phyloP scores from a whole-genome alignment of 2,797 vertebrate genomes.

The Alauda arvensis region DNA sequence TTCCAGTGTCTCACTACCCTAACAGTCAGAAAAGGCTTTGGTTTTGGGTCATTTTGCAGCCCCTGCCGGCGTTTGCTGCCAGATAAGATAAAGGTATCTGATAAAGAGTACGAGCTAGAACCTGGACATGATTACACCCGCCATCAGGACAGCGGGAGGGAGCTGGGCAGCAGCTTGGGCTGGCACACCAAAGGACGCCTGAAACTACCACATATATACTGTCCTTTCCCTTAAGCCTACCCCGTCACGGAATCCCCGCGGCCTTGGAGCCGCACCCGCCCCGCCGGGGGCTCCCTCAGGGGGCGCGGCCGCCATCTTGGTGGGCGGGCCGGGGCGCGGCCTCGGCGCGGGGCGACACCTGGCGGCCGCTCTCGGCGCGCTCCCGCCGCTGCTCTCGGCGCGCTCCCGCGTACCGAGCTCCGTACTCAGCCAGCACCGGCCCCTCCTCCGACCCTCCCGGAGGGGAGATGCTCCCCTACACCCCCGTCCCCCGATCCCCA shows the following conservation, averaged over 20 bases:
- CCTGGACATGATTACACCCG: not conserved
- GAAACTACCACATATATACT: not conserved
- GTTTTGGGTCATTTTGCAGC: not conserved
- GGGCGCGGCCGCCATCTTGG: not conserved
- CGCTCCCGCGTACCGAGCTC: not conserved
- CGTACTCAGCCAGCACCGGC: not conserved
- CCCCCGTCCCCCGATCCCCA: too few relatives aligned
- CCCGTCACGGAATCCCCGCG: too few relatives aligned
- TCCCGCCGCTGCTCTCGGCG: not conserved
- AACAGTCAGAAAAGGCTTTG: not conserved
- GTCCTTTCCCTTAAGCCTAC: not conserved
- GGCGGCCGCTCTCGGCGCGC: not conserved
- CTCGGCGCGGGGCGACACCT: not conserved
- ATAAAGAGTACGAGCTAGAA: not conserved
- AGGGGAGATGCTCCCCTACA: not conserved
- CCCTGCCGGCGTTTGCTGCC: rapidly evolving
- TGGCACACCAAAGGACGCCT: not conserved
- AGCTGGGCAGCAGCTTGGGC: not conserved
- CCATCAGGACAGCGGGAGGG: not conserved
- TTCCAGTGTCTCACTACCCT: not conserved
- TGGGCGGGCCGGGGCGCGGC: not conserved
- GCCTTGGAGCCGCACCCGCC: not conserved
- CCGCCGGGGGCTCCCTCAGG: not conserved
- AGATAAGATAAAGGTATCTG: not conserved
- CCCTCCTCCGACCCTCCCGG: not conserved